Conservation (phyloP, 2,797 vertebrate species). For the Cottoperca gobio region DNA sequence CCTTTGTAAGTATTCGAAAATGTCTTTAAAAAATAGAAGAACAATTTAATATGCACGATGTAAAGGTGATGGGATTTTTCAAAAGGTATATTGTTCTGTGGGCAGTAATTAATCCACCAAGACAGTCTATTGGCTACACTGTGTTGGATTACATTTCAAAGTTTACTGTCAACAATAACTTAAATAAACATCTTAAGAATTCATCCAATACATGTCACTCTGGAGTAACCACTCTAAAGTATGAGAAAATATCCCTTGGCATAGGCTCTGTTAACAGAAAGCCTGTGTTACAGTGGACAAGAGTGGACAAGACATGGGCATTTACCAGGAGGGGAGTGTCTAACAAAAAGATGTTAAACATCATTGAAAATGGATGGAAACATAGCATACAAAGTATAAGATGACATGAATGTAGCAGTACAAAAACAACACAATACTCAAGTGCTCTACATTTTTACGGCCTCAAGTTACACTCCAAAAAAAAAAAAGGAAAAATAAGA, state of each 20-base stretch:
- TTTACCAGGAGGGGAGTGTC: not conserved
- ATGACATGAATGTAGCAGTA: slow-evolving; percentile 23
- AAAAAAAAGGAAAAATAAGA: too few species aligned
- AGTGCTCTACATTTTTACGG: slow-evolving; percentile 9
- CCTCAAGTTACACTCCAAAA: slow-evolving; percentile 33
- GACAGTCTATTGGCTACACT: not conserved
- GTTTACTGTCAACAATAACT: not conserved
- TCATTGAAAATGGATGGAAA: not conserved
- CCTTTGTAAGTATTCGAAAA: slow-evolving; percentile 41
- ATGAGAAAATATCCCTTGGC: too few species aligned
- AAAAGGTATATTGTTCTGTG: not conserved
- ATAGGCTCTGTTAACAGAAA: too few species aligned
- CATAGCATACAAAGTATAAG: not conserved
- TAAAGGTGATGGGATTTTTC: not conserved
- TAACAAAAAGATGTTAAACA: not conserved
- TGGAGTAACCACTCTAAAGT: not conserved
- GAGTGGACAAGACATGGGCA: not conserved
- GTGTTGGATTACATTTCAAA: not conserved
- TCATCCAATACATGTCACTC: not conserved
- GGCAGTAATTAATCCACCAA: not conserved
- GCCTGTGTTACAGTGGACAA: not conserved
- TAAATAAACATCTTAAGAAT: not conserved
- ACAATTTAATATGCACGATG: slow-evolving; percentile 21
- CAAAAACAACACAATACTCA: slow-evolving; percentile 23
- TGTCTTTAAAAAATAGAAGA: not conserved